These are phyloP conservation scores for Synaphobranchus kaupii DNA, from an alignment of 2,797 vertebrate species.

Conservation along the genomic window DNA sequence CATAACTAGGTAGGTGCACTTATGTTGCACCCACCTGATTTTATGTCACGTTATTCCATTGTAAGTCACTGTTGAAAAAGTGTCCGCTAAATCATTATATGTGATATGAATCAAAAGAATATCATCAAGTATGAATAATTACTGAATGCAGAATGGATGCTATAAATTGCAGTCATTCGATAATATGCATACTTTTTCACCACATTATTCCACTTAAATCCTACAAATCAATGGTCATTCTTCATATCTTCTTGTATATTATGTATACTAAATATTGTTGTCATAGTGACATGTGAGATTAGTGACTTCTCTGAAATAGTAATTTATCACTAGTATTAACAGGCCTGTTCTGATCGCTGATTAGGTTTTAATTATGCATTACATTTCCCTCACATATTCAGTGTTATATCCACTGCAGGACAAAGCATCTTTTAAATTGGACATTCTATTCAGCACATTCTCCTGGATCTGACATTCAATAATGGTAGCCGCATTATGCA, in stretches of 20 bases:
- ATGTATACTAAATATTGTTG: not conserved
- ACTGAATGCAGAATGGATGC: constrained; percentile 31
- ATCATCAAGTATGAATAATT: constrained; percentile 8
- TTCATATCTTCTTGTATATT: not conserved
- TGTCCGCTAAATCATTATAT: too few relatives aligned
- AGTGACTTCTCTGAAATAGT: not conserved
- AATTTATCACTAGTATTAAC: not conserved
- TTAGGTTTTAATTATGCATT: not conserved
- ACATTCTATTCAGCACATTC: not conserved
- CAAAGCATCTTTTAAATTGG: not conserved
- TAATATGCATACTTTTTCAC: not conserved
- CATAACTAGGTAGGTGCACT: too few relatives aligned
- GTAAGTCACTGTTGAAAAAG: too few relatives aligned
- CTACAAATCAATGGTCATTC: not conserved
- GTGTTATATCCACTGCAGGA: not conserved
- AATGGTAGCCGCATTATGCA: not conserved
- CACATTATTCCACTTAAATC: not conserved
- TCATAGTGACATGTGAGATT: not conserved
- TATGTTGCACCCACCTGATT: too few relatives aligned
- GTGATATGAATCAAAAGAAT: not conserved
- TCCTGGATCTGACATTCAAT: not conserved
- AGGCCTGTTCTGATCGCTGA: not conserved
- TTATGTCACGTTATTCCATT: too few relatives aligned
- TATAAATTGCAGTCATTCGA: not conserved
- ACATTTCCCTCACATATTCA: not conserved